phyloP scores from a whole-genome alignment of 2,888 invertebrate genomes.

The Nowickia ferox region DNA sequence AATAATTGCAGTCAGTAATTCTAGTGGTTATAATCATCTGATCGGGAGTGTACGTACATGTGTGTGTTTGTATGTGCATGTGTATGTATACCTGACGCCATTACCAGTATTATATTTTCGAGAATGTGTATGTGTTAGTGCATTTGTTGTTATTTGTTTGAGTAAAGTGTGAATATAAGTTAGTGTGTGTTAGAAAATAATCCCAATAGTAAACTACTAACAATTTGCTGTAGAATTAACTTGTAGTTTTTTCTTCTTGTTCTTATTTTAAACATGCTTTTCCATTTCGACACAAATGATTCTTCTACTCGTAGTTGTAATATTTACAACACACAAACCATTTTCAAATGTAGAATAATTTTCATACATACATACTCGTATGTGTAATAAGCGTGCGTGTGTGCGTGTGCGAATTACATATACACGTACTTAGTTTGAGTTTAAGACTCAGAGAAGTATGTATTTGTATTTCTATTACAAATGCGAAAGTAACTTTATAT shows the following conservation, averaged over 20 bases:
- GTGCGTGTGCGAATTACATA: neutral
- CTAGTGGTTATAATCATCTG: too few species aligned
- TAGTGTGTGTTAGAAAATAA: slow-evolving; percentile 52
- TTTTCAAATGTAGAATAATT: slow-evolving; percentile 23
- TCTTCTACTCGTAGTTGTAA: slow-evolving; percentile 30
- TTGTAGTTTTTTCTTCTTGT: slow-evolving; percentile 9
- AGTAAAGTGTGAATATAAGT: slow-evolving; percentile 26
- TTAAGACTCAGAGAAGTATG: slow-evolving; percentile 41
- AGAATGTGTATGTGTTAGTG: slow-evolving; percentile 5
- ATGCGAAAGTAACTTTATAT: slow-evolving; percentile 45
- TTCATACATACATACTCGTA: neutral
- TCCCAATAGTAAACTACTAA: slow-evolving; percentile 63
- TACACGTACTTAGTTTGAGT: slow-evolving; percentile 12
- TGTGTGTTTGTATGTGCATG: neutral
- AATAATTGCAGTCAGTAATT: too few species aligned
- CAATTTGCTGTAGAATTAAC: slow-evolving; percentile 55
- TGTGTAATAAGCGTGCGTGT: too few species aligned
- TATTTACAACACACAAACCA: slow-evolving; percentile 40
- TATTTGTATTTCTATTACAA: slow-evolving; percentile 55
- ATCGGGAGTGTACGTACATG: neutral
- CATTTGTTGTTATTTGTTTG: slow-evolving; percentile 3
- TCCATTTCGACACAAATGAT: slow-evolving; percentile 60
- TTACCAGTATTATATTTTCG: slow-evolving; percentile 31
- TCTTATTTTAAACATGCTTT: slow-evolving; percentile 29
- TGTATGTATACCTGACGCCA: slow-evolving; percentile 52